Evolutionary conservation across 2,113 vertebrate species (phyloP).

Genomic region (Oreochromis tanganicae): DNA sequence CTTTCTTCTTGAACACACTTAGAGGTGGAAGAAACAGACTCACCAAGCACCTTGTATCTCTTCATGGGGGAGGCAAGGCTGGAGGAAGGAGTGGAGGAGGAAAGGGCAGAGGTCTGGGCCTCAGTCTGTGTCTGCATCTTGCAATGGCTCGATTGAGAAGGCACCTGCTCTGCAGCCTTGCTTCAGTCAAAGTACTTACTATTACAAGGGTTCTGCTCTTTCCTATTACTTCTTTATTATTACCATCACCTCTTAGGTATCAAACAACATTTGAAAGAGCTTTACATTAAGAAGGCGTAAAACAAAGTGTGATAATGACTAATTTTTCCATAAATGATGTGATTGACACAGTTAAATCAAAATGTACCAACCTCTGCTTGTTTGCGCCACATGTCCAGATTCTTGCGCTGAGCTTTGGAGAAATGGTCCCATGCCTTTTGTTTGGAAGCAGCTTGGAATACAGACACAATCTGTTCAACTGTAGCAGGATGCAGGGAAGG

Average conservation of each 20-base stretch:
- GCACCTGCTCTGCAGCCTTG: not conserved
- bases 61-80: not conserved
- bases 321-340: slow-evolving; percentile 4
- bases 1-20: slow-evolving; percentile 37
- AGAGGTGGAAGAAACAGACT: slow-evolving; percentile 36
- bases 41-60: slow-evolving; percentile 44
- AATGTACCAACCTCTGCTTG: slow-evolving; percentile 92
- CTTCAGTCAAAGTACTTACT: slow-evolving; percentile 47
- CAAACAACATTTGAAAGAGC: not conserved
- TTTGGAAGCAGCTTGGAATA: slow-evolving; percentile 99
- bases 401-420: slow-evolving; percentile 99
- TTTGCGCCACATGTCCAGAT: slow-evolving; percentile 98
- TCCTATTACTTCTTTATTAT: not conserved
- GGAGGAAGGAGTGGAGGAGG: not conserved
- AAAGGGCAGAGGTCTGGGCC: not conserved
- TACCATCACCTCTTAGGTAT: not conserved
- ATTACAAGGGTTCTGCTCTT: slow-evolving; percentile 9
- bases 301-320: slow-evolving; percentile 19
- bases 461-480: slow-evolving; percentile 99
- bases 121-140: not conserved
- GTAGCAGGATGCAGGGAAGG: slow-evolving; percentile 78
- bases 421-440: slow-evolving; percentile 99
- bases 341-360: slow-evolving; percentile 30
- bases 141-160: not conserved
- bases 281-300: not conserved